Evolutionary conservation across 2,888 invertebrate genomes (phyloP), one percentile per base, ranked within the genome.

Genomic region (Drosophila peninsularis): DNA sequence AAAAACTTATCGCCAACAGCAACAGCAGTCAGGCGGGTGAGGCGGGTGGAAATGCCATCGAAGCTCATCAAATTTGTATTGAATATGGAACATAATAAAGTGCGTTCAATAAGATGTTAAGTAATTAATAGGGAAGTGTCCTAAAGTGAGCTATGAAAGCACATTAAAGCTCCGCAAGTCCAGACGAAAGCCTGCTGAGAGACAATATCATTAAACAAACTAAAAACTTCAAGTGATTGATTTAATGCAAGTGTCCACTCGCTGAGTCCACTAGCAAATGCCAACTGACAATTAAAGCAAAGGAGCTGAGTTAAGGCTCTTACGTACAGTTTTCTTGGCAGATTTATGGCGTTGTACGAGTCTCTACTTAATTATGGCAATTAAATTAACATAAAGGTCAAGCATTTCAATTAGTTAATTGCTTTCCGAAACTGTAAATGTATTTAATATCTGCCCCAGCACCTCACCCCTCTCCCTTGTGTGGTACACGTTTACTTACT

Each of bases 51-150:
- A 50, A 42, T 47, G 61, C 60, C 49, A 41, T 39, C 50, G 44
- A 47, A 75, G 74, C 53, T 60, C 65, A 70, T 75, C 75, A 75
- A 75, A 71, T 52, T 75, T 66, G 62, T 66, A 75, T 75, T 71
- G 75, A 66, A 62, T 66, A 42, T 57, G 71, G 17, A 42, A 56
- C 27, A 53, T 36, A 27, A 47, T 53, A 30, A 54, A 54, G 34
- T 61, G 42, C 6, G 19, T 44, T 70, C 47, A 55, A 37, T 62
- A 39, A 24, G 34, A 27, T 60, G 55, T 74, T 58, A 70, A 62
- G 42, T 62, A 70, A 75, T 70, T 62, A 75, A 49, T 62, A 19
- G 17, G 27, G 52, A 14, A 24, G 36, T 21, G 14, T 3, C 2
- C 17, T 30, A 13, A 30, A 47, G 17, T 5, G 1, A 42, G 1